Evolutionary conservation across 2,113 vertebrate genomes (phyloP), one percentile per base, ranked within the genome.

Genomic region (Hyla sarda): DNA sequence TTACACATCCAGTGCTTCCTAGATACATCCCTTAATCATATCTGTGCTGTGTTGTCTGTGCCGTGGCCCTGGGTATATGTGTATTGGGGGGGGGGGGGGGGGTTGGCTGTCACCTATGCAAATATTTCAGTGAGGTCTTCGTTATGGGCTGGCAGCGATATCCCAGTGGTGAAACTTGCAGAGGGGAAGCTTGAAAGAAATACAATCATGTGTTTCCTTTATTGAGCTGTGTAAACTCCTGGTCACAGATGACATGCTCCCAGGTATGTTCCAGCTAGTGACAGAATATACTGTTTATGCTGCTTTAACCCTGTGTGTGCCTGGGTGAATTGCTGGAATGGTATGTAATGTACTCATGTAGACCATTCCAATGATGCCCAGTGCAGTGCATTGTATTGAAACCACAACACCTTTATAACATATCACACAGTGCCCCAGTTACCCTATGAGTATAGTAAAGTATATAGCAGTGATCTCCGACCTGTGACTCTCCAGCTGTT

Each of bases 201-300:
- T 25, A 72, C 62, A 52, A 71, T 47, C 14, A 50, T 48, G 19
- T 71, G 32, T 48, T 67, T 52, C 28, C 45, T 21, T 71, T 52
- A 28, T 67, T 12, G 28, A 71, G 81, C 4, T 12, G 25, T 52
- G 60, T 71, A 71, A 82, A 82, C 45, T 69, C 45, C 25, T 19
- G 28, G 13, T 67, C 80, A 69, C 80, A 52, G 62, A 14, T 82
- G 80, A 82, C 1, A 7, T 48, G 17, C 45, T 45, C 7, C 23
- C 21, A 82, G 80, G 80, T 69, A 82, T 82, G 58, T 47, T 17
- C 37, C 34, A 47, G 19, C 21, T 41, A 50, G 60, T 17, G 9
- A 28, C 13, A 30, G 9, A 82, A 67, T 47, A 45, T 45, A 14
- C 58, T 25, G 6, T 60, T 62, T 41, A 17, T 62, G 56, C 47